Base-by-base conservation (phyloP, 2,888 invertebrate genomes). In the Nomada ferruginata region DNA sequence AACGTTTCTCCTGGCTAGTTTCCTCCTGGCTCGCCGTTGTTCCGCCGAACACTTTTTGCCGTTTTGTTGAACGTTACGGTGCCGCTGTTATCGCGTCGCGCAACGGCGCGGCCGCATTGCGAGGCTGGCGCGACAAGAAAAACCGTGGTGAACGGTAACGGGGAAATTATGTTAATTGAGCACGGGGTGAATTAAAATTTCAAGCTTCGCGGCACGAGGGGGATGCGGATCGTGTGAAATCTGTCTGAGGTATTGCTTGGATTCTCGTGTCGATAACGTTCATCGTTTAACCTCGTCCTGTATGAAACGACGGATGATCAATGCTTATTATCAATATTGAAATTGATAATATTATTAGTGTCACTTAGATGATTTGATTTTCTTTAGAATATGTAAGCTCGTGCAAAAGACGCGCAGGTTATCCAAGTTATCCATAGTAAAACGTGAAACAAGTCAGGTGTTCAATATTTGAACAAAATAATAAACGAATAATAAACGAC, bases 131-230 rank as follows among this genome's bases (percentile, higher is more conserved):
- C 61, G 64, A 63, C 79, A 26, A 72, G 72, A 64, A 53, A 69
- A 52, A 72, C 44, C 60, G 50, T 20, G 66, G 60, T 18, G 55
- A 76, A 85, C 81, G 44, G 76, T 84, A 84, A 85, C 85, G 77
- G 68, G 79, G 77, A 73, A 85, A 85, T 84, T 84, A 85, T 85
- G 84, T 63, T 85, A 84, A 85, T 82, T 77, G 71, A 13, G 76
- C 20, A 11, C 26, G 59, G 44, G 68, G 68, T 69, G 84, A 79
- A 79, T 82, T 73, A 68, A 80, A 85, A 83, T 80, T 79, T 84
- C 72, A 64, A 76, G 55, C 61, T 81, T 65, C 76, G n/a, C 59
- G 63, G n/a, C 13, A 15, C 47, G 11, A 47, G 9, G 23, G 23
- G 52, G 7, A n/a, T 4, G 20, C 29, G 29, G n/a, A 13, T 13